Evolutionary conservation across 2,113 vertebrate genomes (phyloP).

Genomic region (Oceanites oceanicus): DNA sequence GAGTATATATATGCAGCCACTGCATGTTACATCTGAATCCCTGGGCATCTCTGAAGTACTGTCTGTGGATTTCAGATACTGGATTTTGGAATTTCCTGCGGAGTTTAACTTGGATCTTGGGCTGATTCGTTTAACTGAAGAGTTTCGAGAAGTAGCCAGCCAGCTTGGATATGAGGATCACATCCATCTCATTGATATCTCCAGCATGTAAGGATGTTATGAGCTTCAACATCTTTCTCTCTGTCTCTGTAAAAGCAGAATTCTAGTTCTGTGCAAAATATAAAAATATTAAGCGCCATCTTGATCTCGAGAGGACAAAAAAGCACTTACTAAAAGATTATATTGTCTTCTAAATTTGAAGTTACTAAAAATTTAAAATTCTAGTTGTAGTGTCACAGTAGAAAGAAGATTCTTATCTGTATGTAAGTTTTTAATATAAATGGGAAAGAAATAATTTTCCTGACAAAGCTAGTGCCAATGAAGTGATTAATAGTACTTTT

Average conservation of each 20-base stretch:
- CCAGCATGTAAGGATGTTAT: constrained; percentile 87
- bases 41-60: not conserved
- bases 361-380: not conserved
- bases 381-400: not conserved
- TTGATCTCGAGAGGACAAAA: not conserved
- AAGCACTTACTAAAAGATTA: not conserved
- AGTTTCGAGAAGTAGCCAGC: constrained; percentile 87
- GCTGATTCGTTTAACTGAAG: constrained; percentile 89
- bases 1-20: not conserved
- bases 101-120: constrained; percentile 97
- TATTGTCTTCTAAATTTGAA: not conserved
- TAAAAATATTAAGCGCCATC: not conserved
- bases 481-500: not conserved
- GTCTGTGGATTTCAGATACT: constrained; percentile 84
- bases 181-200: constrained; percentile 93
- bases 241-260: not conserved
- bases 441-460: not conserved
- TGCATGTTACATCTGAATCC: not conserved
- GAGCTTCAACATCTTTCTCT: not conserved
- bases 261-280: not conserved
- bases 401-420: not conserved
- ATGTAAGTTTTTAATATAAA: not conserved
- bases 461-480: not conserved
- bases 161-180: constrained; percentile 89
- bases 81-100: constrained; percentile 96